phyloP scores from a whole-genome alignment of 1,140 invertebrate genomes.

The Drosophila kikkawai region DNA sequence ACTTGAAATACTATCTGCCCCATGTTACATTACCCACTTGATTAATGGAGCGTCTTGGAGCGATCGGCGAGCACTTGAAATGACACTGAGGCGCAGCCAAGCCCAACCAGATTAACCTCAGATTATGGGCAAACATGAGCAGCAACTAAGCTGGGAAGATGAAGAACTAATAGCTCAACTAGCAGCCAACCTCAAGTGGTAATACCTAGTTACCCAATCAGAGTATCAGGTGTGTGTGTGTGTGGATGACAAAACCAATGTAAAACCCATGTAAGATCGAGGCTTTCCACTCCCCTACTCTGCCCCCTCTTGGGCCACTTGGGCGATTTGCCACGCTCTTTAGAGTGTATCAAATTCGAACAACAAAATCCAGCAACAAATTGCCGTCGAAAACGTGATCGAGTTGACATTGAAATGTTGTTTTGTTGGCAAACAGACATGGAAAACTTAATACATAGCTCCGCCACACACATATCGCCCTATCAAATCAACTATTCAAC shows the following conservation, averaged over 20 bases:
- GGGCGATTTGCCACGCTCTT: conserved; percentile 75
- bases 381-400: conserved; percentile 72
- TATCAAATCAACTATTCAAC: conserved; percentile 40
- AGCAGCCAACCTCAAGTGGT: conserved; percentile 23
- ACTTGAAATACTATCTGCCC: conserved; percentile 24
- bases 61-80: conserved; percentile 35
- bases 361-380: conserved; percentile 60
- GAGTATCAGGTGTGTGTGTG: conserved; percentile 44
- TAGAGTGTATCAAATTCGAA: conserved; percentile 72
- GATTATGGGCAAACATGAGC: conserved; percentile 41
- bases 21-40: conserved; percentile 37
- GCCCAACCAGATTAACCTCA: conserved; percentile 43
- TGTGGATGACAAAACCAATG: conserved; percentile 62
- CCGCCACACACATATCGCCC: conserved; percentile 35
- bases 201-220: conserved; percentile 32
- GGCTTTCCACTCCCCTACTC: conserved; percentile 7
- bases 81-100: conserved; percentile 53
- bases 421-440: conserved; percentile 49
- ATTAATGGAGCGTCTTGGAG: conserved; percentile 58
- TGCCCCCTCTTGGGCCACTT: conserved; percentile 14
- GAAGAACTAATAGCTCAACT: conserved; percentile 38
- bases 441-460: conserved; percentile 43
- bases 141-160: conserved; percentile 21
- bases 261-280: conserved; percentile 43
- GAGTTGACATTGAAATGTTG: conserved; percentile 73